Base-by-base conservation (phyloP, 2,797 vertebrate genomes). In the Lates japonicus region DNA sequence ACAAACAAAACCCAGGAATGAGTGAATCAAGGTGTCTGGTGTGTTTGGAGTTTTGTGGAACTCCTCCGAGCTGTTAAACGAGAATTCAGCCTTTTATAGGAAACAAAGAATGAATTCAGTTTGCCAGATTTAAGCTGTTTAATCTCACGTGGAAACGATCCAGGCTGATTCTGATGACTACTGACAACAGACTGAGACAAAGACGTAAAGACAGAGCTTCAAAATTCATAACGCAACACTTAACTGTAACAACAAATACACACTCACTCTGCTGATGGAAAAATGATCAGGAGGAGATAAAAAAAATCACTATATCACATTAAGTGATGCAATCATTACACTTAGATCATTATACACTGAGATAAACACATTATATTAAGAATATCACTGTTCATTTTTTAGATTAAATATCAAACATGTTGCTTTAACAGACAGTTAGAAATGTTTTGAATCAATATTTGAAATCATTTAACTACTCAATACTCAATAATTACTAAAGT, bases 21-120 rank as follows among this genome's bases (percentile, higher is more conserved):
- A 78, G 58, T 8, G 33, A 59, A 25, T 52, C 48, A 71, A 79
- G 49, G 64, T 72, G 65, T 33, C 41, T 12, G 46, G 70, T 81
- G 79, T 89, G 81, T 69, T 88, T 79, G 31, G 33, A 69, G 64
- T 82, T 85, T 31, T 22, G 29, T 48, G 12, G 59, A 52, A 14
- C 42, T 7, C 61, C 66, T 46, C 19, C 22, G 22, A 77, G 72
- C 17, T 25, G 61, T 57, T 51, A 29, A 29, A 82, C 13, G 44
- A 79, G 65, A 75, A 78, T 55, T 68, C 37, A 52, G 70, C 14
- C 6, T 74, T 77, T 88, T 58, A 78, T 74, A 59, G 31, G 59
- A 83, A 7, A 11, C 52, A 55, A 74, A 77, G 64, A 70, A 74
- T 71, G 0, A 63, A 59, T 61, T 68, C 62, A 74, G 69, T 75